Base-by-base conservation (phyloP, 2,797 vertebrate genomes). In the Pangasius mekongensis region DNA sequence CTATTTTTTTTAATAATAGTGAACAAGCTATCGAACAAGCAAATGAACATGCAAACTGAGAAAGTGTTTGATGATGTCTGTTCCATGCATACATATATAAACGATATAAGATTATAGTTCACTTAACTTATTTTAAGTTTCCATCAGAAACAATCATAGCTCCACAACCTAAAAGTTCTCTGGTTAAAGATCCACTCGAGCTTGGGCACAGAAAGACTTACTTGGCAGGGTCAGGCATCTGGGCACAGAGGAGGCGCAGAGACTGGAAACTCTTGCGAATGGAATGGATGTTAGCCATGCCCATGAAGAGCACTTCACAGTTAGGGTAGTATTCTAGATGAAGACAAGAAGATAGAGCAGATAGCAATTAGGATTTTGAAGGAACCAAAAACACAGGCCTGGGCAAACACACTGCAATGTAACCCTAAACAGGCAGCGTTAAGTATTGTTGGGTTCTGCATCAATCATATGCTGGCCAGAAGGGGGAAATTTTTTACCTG, bases 241-340 rank as follows among this genome's bases (percentile, higher is more conserved):
- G 98, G 66, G 98, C 99, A 93, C 98, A 99, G 91, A 99, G 97
- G 92, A 99, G 96, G 60, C 98, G 97, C 92, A 99, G 94, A 0
- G 98, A 98, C 95, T 99, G 98, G 94, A 99, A 99, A 95, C 98
- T 99, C 95, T 99, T 99, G 92, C 98, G 97, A 92, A 99, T 99
- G 87, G 98, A 98, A 94, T 99, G 98, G 92, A 99, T 99, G 95
- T 99, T 99, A 91, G 98, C 98, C 98, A 99, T 99, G 74, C 98
- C 97, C 98, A 99, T 99, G 92, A 99, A 99, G 71, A 99, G 96
- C n/a, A 99, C 98, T 94, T 99, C 98, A 92, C 98, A 99, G 96
- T 99, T 99, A 0, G 98, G 98, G 89, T 99, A 99, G 96, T 99
- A 99, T 90, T 99, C 98, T 99, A 47, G 3, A 94, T 90, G 5